A percentile compares a stretch with the other conserved stretches of the same genome.
phyloP scores from a whole-genome alignment of 2,797 vertebrate genomes.

The Diceros bicornis region DNA sequence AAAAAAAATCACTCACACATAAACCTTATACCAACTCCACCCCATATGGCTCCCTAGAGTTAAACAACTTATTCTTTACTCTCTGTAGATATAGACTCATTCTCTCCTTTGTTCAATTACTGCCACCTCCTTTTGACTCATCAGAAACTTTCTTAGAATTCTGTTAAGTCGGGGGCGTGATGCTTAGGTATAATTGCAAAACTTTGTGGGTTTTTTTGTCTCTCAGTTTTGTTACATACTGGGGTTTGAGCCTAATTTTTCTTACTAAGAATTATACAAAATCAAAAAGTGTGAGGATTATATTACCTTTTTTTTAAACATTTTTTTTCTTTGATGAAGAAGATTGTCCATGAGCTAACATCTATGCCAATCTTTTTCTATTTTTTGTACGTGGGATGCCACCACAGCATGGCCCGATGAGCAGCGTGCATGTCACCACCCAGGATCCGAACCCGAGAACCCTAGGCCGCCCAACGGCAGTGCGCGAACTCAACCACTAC shows the following conservation, averaged over 20 bases:
- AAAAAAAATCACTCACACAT: background rate
- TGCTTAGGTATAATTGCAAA: background rate
- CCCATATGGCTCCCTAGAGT: background rate
- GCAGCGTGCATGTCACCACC: no score
- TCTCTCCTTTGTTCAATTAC: constrained; percentile 1
- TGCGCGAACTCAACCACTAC: no score
- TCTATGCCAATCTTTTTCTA: no score
- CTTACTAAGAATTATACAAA: background rate
- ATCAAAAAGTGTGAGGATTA: background rate
- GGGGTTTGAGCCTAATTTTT: background rate
- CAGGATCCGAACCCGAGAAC: no score
- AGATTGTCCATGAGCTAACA: no score
- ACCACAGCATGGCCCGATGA: no score
- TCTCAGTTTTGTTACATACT: background rate
- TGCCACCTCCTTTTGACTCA: background rate
- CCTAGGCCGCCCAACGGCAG: no score
- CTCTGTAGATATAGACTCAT: background rate
- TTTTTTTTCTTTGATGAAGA: background rate
- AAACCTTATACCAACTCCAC: background rate
- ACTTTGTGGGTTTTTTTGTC: background rate
- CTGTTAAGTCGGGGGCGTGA: background rate
- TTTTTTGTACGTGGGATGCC: no score
- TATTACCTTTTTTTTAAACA: background rate
- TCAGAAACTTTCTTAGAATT: background rate
- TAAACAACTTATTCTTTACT: background rate